Percentiles rank a stretch among this genome's conserved stretches.
These are phyloP conservation scores for Campopleginae sp. DNA, from an alignment of 2,888 invertebrate species.

Conservation along the genomic window DNA sequence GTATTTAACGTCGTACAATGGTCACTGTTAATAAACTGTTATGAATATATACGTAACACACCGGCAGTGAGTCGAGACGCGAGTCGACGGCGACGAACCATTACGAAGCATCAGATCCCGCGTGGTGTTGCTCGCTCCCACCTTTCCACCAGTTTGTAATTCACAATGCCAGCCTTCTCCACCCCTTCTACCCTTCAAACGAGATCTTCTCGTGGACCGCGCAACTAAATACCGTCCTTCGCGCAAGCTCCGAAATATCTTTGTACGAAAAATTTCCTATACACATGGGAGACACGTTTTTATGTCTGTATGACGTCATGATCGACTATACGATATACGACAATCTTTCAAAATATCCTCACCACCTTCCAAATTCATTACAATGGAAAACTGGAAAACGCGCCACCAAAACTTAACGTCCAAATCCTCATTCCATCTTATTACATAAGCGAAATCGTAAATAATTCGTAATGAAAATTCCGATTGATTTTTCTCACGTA, in stretches of 20 bases:
- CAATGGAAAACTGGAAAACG: not conserved
- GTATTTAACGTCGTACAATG: conserved; percentile 8
- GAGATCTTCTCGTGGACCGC: conserved; percentile 57
- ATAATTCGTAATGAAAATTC: not conserved
- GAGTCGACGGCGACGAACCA: conserved; percentile 66
- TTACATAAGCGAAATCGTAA: not conserved
- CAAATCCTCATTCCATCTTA: not conserved
- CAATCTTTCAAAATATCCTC: not conserved
- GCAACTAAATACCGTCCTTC: conserved; percentile 64
- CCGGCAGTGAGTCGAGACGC: conserved; percentile 66
- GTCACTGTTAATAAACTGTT: conserved; percentile 32
- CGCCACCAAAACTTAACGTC: not conserved
- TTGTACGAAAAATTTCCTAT: conserved; percentile 12
- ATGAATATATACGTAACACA: conserved; percentile 53
- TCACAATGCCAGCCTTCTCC: conserved; percentile 62
- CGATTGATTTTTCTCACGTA: not conserved
- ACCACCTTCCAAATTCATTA: not conserved
- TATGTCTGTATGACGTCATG: not conserved
- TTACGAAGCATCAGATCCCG: conserved; percentile 64
- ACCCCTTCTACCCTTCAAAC: conserved; percentile 43
- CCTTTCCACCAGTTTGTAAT: conserved; percentile 60
- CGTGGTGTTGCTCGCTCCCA: conserved; percentile 67
- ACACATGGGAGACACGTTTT: not conserved
- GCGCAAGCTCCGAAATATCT: conserved; percentile 72
- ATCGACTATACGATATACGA: not conserved